These are phyloP conservation scores for Drosophila formosana DNA, from an alignment of 2,888 invertebrate genomes.

Conservation along the genomic window DNA sequence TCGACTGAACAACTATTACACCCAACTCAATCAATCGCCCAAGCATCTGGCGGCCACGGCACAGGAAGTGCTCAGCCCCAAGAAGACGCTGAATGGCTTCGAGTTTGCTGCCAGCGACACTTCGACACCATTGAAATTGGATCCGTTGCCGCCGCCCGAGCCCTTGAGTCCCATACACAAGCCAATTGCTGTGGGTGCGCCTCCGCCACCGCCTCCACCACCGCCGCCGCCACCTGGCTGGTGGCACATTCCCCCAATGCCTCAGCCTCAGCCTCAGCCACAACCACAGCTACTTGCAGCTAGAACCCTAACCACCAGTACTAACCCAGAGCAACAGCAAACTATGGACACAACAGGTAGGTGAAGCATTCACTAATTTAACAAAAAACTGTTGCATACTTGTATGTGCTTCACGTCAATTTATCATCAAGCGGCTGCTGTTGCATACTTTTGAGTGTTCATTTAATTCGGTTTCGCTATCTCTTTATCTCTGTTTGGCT, in stretches of 20 bases:
- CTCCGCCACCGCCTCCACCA: conserved; percentile 68
- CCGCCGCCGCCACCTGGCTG: conserved; percentile 82
- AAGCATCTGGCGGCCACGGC: conserved; percentile 69
- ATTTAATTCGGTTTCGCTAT: not conserved
- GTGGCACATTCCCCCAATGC: conserved; percentile 60
- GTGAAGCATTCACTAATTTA: conserved; percentile 21
- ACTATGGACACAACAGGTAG: conserved; percentile 60
- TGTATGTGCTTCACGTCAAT: conserved; percentile 39
- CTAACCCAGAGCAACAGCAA: conserved; percentile 52
- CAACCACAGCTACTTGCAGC: conserved; percentile 30
- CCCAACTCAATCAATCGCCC: conserved; percentile 82
- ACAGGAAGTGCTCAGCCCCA: conserved; percentile 72
- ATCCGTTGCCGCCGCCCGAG: conserved; percentile 50
- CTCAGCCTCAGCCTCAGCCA: conserved; percentile 17
- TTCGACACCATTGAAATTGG: conserved; percentile 60
- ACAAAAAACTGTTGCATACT: conserved; percentile 57
- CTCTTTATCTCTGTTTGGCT: not conserved
- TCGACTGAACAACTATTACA: conserved; percentile 84
- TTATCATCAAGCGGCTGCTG: conserved; percentile 20
- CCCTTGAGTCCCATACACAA: conserved; percentile 66
- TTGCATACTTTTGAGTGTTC: conserved; percentile 48
- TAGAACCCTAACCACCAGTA: conserved; percentile 25
- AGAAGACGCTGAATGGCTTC: conserved; percentile 76
- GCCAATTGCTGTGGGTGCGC: conserved; percentile 37
- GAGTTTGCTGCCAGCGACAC: conserved; percentile 54